Percentiles rank a stretch among this genome's conserved stretches.
These are phyloP conservation scores for Bombus sylvicola DNA, from an alignment of 1,140 invertebrate species.

Conservation along the genomic window DNA sequence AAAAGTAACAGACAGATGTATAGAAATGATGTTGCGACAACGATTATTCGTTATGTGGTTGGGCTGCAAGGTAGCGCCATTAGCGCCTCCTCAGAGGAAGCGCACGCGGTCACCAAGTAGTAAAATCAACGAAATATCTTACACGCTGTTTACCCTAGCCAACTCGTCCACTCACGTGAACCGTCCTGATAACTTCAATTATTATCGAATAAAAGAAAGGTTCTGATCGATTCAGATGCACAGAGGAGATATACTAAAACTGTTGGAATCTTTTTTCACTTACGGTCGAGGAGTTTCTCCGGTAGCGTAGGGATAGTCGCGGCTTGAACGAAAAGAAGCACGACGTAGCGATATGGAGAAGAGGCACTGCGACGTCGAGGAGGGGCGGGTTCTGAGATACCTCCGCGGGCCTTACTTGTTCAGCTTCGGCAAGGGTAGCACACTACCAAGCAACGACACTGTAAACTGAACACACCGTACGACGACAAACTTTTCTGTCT, in stretches of 20 bases:
- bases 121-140: constrained; percentile 26
- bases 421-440: constrained; percentile 54
- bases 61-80: constrained; percentile 27
- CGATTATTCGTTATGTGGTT: constrained; percentile 15
- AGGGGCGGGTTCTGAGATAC: constrained; percentile 71
- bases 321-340: constrained; percentile 62
- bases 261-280: constrained; percentile 30
- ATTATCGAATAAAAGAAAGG: neutral
- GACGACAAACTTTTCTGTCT: constrained; percentile 32
- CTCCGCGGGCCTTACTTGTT: constrained; percentile 69
- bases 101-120: constrained; percentile 35
- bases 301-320: constrained; percentile 59
- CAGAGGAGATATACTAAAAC: neutral
- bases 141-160: neutral
- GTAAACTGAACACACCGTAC: constrained; percentile 58
- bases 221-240: neutral
- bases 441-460: constrained; percentile 63
- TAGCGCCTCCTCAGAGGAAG: constrained; percentile 17
- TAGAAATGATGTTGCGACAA: constrained; percentile 4
- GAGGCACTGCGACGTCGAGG: constrained; percentile 73
- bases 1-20: neutral
- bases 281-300: constrained; percentile 66
- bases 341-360: constrained; percentile 69
- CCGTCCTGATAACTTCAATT: neutral
- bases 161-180: neutral